These are phyloP conservation scores for Acrobasis repandana DNA, from an alignment of 2,888 invertebrate species.

Conservation along the genomic window DNA sequence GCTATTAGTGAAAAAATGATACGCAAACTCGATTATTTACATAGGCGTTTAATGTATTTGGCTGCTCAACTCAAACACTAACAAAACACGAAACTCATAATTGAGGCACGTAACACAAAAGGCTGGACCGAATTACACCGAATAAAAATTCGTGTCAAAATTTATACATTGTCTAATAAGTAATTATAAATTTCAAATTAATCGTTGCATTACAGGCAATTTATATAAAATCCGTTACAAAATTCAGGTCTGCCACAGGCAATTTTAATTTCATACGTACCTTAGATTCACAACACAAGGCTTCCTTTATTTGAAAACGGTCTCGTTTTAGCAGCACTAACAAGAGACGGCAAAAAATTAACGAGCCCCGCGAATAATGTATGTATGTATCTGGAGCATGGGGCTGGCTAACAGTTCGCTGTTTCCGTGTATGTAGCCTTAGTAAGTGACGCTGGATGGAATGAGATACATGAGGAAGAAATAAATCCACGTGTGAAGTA, in stretches of 20 bases:
- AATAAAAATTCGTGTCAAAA: no score
- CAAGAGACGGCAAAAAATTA: conserved; percentile 55
- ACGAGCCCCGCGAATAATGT: conserved; percentile 50
- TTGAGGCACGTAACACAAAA: not conserved
- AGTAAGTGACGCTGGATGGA: conserved; percentile 3
- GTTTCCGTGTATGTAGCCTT: conserved; percentile 38
- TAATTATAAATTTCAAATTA: no score
- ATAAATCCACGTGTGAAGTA: conserved; percentile 4
- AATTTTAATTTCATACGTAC: conserved; percentile 2
- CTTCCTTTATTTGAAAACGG: conserved; percentile 36
- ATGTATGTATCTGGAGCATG: conserved; percentile 53
- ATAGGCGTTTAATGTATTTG: not conserved
- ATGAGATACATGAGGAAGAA: conserved; percentile 13
- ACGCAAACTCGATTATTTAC: not conserved
- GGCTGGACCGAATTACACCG: no score
- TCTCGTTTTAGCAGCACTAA: conserved; percentile 42
- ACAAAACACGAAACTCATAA: not conserved
- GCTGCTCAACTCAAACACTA: not conserved
- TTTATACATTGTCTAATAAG: no score
- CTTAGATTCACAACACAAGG: conserved; percentile 32
- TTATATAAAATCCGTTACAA: no score
- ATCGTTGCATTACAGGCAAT: no score
- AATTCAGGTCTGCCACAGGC: no score
- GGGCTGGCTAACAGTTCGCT: conserved; percentile 39
- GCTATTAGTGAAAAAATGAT: not conserved